Conservation (phyloP, 2,888 invertebrate species). For the Holacanthella duospinosa region DNA sequence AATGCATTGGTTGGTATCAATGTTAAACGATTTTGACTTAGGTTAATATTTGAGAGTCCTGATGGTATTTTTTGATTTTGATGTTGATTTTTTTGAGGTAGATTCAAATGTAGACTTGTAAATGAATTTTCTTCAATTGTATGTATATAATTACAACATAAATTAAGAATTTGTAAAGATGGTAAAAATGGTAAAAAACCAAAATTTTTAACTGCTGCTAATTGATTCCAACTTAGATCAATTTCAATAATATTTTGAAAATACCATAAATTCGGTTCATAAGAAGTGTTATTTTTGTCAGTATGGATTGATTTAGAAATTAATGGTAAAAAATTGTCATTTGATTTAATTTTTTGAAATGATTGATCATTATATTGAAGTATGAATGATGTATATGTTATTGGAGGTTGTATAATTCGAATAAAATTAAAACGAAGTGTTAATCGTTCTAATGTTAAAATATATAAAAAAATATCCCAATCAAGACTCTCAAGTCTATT, state of each 20-base stretch:
- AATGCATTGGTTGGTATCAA: constrained; percentile 27
- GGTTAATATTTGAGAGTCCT: constrained; percentile 24
- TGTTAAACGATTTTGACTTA: constrained; percentile 32
- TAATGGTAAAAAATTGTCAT: not conserved
- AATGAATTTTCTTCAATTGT: constrained; percentile 32
- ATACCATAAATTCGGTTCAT: constrained; percentile 14
- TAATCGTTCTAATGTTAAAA: constrained; percentile 24
- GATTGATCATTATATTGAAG: not conserved
- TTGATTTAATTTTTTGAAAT: not conserved
- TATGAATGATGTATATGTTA: not conserved
- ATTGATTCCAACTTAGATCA: constrained; percentile 30
- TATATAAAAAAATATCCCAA: constrained; percentile 29
- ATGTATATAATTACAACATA: constrained; percentile 34
- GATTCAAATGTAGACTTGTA: not conserved
- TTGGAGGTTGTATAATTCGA: constrained; percentile 26
- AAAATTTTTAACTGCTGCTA: constrained; percentile 29
- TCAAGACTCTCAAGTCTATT: constrained; percentile 28
- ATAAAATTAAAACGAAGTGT: constrained; percentile 30
- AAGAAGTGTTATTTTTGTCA: not conserved
- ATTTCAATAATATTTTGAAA: constrained; percentile 22
- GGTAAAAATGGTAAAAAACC: constrained; percentile 21
- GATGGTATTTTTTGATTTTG: not conserved
- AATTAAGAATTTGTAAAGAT: constrained; percentile 27
- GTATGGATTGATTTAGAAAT: not conserved
- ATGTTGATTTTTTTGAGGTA: constrained; percentile 9